phyloP scores from a whole-genome alignment of 2,113 vertebrate genomes.

The Gadus macrocephalus region DNA sequence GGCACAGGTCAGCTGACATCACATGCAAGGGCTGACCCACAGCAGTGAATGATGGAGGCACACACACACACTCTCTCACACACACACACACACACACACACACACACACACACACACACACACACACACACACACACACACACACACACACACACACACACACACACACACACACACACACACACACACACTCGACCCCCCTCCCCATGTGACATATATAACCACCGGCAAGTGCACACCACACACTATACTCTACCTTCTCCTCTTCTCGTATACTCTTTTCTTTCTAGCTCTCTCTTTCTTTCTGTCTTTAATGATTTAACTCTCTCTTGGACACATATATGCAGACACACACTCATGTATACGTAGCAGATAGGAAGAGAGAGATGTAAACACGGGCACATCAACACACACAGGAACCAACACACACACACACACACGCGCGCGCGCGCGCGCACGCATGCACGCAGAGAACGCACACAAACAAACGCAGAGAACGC shows the following conservation, averaged over 20 bases:
- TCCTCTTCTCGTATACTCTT: too few species aligned
- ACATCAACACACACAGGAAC: constrained; percentile 15
- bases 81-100: too few species aligned
- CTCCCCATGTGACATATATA: constrained; percentile 15
- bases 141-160: too few species aligned
- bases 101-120: too few species aligned
- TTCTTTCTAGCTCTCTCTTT: too few species aligned
- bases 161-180: constrained; percentile 5
- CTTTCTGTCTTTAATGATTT: too few species aligned
- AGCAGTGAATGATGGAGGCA: constrained; percentile 54
- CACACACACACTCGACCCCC: constrained; percentile 26
- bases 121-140: too few species aligned
- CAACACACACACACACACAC: constrained; percentile 13
- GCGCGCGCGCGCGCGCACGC: too few species aligned
- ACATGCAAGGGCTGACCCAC: constrained; percentile 53
- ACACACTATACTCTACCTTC: not conserved
- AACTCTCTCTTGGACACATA: constrained; percentile 7
- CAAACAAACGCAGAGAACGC: not conserved
- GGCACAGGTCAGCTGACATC: constrained; percentile 60
- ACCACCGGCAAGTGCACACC: constrained; percentile 13
- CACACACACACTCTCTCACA: too few species aligned
- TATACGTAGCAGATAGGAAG: constrained; percentile 10
- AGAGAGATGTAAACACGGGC: constrained; percentile 32
- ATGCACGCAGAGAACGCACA: not conserved
- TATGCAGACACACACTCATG: constrained; percentile 1